Conservation (phyloP, 2,797 vertebrate genomes). For the Diceros bicornis region DNA sequence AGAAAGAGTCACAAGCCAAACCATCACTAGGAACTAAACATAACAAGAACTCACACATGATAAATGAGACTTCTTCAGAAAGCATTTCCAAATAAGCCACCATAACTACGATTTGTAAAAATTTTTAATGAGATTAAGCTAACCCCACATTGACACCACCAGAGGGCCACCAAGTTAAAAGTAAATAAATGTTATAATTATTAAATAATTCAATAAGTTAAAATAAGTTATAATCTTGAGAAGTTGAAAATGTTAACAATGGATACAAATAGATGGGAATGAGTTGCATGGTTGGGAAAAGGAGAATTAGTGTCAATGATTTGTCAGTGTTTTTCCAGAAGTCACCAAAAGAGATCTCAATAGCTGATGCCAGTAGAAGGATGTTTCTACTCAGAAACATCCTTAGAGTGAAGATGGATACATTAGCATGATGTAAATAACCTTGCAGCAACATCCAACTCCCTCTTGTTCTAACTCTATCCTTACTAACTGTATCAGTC, state of each 20-base stretch:
- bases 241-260: conserved; percentile 39
- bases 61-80: conserved; percentile 14
- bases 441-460: not conserved
- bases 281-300: not conserved
- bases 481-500: not conserved
- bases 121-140: not conserved
- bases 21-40: not conserved
- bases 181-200: not conserved
- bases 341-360: not conserved
- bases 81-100: not conserved
- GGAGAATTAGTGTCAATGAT: not conserved
- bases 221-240: conserved; percentile 9
- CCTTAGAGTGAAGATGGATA: not conserved
- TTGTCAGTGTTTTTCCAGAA: conserved; percentile 26
- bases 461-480: not conserved
- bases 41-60: not conserved
- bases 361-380: not conserved
- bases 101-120: not conserved
- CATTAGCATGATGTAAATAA: not conserved
- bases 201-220: not conserved
- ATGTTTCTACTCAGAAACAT: not conserved
- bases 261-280: not conserved
- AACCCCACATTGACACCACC: not conserved
- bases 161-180: conserved; percentile 2
- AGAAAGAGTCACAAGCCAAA: not conserved